Percentiles rank a stretch among this genome's conserved stretches.
phyloP scores from a whole-genome alignment of 2,888 invertebrate species.

The Seira ritae region DNA sequence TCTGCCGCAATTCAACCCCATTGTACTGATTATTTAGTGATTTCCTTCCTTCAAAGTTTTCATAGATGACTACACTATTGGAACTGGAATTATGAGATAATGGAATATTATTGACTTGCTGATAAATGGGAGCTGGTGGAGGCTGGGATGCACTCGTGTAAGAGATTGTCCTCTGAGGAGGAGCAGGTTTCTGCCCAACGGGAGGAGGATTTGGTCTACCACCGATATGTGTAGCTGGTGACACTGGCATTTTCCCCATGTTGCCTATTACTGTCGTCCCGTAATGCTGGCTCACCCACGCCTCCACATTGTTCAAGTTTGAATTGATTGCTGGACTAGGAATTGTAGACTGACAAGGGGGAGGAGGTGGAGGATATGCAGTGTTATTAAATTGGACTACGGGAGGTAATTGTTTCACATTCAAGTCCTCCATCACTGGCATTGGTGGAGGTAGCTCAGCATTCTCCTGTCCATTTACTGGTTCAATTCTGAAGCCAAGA shows the following conservation, averaged over 20 bases:
- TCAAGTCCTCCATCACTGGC: slow-evolving; percentile 53
- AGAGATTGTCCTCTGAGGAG: slow-evolving; percentile 53
- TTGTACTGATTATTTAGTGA: slow-evolving; percentile 51
- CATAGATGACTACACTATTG: slow-evolving; percentile 70
- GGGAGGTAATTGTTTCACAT: slow-evolving; percentile 46
- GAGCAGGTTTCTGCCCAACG: slow-evolving; percentile 56
- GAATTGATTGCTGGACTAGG: slow-evolving; percentile 50
- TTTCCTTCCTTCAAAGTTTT: slow-evolving; percentile 72
- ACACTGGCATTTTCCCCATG: slow-evolving; percentile 60
- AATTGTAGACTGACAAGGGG: slow-evolving; percentile 33
- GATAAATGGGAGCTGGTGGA: slow-evolving; percentile 42
- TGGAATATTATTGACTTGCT: slow-evolving; percentile 58
- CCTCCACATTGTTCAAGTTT: slow-evolving; percentile 68
- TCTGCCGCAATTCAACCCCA: slow-evolving; percentile 69
- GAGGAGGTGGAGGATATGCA: slow-evolving; percentile 26
- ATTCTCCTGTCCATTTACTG: slow-evolving; percentile 36
- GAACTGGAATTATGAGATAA: slow-evolving; percentile 52
- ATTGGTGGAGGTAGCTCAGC: slow-evolving; percentile 51
- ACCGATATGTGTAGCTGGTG: slow-evolving; percentile 2
- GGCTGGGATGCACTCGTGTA: slow-evolving; percentile 36
- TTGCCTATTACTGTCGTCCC: slow-evolving; percentile 57
- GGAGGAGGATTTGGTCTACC: slow-evolving; percentile 44
- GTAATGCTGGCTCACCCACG: slow-evolving; percentile 72
- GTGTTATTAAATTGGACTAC: background rate
- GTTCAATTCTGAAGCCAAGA: slow-evolving; percentile 84